Base-by-base conservation (phyloP, 2,888 invertebrate species). In the Mythimna vitellina region DNA sequence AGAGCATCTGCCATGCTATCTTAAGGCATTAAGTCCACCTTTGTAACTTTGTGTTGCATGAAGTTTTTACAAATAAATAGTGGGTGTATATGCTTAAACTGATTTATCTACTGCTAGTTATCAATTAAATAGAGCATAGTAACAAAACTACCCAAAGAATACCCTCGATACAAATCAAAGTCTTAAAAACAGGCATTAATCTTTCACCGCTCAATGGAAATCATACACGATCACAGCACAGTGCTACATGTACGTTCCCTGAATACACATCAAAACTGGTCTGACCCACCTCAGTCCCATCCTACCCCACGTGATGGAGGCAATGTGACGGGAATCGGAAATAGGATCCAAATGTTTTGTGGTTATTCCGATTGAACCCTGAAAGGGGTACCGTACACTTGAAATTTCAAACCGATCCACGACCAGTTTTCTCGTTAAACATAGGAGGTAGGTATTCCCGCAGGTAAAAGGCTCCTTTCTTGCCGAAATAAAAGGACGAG, bases 261-360 rank as follows among this genome's bases (percentile, higher is more conserved):
- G 88, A 90, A 91, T 92, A 90, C 89, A 87, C 88, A 86, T 84
- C 78, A 83, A 89, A 90, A 91, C 89, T 91, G 86, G 89, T 88
- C 87, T 81, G 88, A 89, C 91, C 91, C 67, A 89, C 89, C 88
- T 72, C 73, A 46, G 73, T 76, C 81, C 78, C 76, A 68, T 72
- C 87, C 89, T 87, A 90, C 90, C 91, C 89, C 89, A 88, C 89
- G 91, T 92, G 92, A 93, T 92, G 92, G 91, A 89, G 90, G 90
- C 87, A 86, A 89, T 95, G 95, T 94, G 95, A 94, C 93, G 91
- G 87, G 95, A 95, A 95, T 95, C 90, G 92, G 91, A 92, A 94
- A 93, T 92, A 89, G 91, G 92, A 89, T 90, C 88, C 89, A 91
- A 94, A 93, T 93, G 93, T 94, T 93, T 93, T 93, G 95, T 92